phyloP scores from a whole-genome alignment of 2,888 invertebrate genomes.

The Dicyrtoma fusca region DNA sequence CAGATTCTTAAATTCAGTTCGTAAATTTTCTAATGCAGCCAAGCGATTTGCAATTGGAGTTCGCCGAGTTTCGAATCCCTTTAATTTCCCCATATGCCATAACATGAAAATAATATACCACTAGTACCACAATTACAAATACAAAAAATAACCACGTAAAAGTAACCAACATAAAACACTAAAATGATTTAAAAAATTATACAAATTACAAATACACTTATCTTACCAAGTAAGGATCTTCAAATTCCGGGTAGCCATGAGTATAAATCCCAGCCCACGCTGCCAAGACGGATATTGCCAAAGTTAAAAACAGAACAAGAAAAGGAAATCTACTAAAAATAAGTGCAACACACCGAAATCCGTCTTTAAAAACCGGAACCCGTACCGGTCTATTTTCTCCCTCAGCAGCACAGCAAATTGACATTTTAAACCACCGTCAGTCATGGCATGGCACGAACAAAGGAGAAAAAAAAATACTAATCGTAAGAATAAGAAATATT shows the following conservation, averaged over 20 bases:
- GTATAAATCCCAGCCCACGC: constrained; percentile 48
- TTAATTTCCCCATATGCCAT: background rate
- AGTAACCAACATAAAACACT: no score
- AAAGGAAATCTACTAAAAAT: constrained; percentile 49
- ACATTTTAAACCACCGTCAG: no score
- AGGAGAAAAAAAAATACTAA: no score
- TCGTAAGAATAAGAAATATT: no score
- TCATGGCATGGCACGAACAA: no score
- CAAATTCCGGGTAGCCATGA: constrained; percentile 73
- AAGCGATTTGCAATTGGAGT: constrained; percentile 49
- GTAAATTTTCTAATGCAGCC: constrained; percentile 48
- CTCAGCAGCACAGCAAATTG: no score
- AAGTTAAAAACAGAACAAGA: constrained; percentile 42
- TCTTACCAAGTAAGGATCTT: constrained; percentile 79
- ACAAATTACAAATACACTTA: background rate
- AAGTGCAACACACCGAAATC: background rate
- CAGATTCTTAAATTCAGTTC: constrained; percentile 45
- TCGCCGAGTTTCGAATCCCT: constrained; percentile 55
- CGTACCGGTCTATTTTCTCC: no score
- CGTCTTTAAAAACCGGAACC: background rate
- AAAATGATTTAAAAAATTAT: no score
- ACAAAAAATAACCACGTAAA: constrained; percentile 5
- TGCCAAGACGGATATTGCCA: constrained; percentile 38
- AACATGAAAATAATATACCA: background rate
- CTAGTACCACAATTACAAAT: constrained; percentile 8